phyloP scores from a whole-genome alignment of 2,797 vertebrate genomes.

The Phoebastria nigripes region DNA sequence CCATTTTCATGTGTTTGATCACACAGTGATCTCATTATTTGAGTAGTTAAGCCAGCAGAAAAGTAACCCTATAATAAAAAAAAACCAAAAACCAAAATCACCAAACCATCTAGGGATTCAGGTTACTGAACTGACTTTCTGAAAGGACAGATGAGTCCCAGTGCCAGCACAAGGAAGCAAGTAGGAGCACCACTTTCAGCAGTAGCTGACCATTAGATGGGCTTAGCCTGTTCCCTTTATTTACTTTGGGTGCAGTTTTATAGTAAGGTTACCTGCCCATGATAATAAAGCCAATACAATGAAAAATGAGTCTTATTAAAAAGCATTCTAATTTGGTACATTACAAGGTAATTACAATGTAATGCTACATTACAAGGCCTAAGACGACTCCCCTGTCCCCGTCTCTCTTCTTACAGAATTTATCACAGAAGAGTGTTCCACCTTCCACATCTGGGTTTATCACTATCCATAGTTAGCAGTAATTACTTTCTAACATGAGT shows the following conservation, averaged over 20 bases:
- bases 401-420: neutral
- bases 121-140: neutral
- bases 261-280: slow-evolving; percentile 1
- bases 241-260: neutral
- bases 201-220: neutral
- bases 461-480: neutral
- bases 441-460: neutral
- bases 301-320: neutral
- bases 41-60: neutral
- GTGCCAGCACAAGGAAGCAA: neutral
- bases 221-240: neutral
- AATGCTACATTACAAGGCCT: neutral
- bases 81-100: neutral
- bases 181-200: neutral
- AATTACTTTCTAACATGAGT: neutral
- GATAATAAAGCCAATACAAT: neutral
- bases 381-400: neutral
- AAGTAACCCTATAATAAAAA: neutral
- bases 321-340: neutral
- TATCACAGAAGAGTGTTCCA: neutral
- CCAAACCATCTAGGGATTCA: neutral
- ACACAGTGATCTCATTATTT: neutral
- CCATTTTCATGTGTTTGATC: neutral
- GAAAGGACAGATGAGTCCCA: neutral
- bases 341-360: neutral